Percentiles rank a stretch among this genome's conserved stretches.
phyloP scores from a whole-genome alignment of 2,888 invertebrate species.

The Nephrocerus scutellatus region DNA sequence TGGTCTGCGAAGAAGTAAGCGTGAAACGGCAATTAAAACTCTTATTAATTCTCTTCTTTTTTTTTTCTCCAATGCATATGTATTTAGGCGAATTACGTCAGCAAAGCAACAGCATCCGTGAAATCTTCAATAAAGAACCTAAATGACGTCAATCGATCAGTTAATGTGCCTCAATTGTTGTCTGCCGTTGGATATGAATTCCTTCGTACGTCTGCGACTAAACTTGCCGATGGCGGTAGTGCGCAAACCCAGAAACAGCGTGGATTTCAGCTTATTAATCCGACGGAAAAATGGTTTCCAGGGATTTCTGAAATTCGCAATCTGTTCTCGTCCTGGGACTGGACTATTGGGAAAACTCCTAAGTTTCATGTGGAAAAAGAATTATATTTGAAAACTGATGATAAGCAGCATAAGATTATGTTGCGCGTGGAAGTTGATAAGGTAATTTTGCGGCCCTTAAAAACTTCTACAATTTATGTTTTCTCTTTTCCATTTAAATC shows the following conservation, averaged over 20 bases:
- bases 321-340: slow-evolving; percentile 73
- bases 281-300: slow-evolving; percentile 82
- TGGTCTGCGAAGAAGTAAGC: slow-evolving; percentile 69
- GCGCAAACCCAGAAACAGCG: slow-evolving; percentile 65
- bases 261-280: slow-evolving; percentile 80
- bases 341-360: slow-evolving; percentile 83
- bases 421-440: slow-evolving; percentile 52
- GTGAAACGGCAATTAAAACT: background rate
- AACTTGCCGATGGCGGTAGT: slow-evolving; percentile 65
- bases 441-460: slow-evolving; percentile 28
- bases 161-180: slow-evolving; percentile 66
- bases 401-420: slow-evolving; percentile 52
- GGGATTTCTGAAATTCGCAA: slow-evolving; percentile 65
- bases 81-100: slow-evolving; percentile 65
- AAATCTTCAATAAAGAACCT: slow-evolving; percentile 79
- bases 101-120: slow-evolving; percentile 79
- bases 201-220: slow-evolving; percentile 63
- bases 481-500: background rate
- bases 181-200: slow-evolving; percentile 79
- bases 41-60: background rate
- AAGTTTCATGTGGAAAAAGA: slow-evolving; percentile 61
- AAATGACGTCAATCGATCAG: slow-evolving; percentile 62
- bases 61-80: slow-evolving; percentile 3
- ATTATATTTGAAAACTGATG: slow-evolving; percentile 47
- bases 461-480: background rate